Evolutionary conservation across 2,797 vertebrate genomes (phyloP), one percentile per base, ranked within the genome.

Genomic region (Hippoglossus hippoglossus): DNA sequence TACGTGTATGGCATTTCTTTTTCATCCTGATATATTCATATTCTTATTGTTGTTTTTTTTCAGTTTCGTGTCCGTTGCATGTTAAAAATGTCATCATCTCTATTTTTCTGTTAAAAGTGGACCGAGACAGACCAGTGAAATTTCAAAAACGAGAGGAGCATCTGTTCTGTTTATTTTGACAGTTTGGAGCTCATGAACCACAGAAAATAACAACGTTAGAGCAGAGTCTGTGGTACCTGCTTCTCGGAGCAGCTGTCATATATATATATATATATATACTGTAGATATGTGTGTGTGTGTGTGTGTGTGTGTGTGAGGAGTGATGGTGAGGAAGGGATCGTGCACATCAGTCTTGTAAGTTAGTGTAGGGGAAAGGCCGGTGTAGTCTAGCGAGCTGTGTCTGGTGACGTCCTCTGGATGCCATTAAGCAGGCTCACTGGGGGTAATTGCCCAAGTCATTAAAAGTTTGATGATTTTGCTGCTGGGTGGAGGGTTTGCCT

Each of bases 361-460:
- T 76, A 68, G 73, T 51, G 59, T 53, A 68, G 67, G 31, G 47
- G 52, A 51, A 39, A 71, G 26, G 62, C 53, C 82, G 76, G 66
- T 86, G 73, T 69, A 84, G 83, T 80, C 83, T 66, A 75, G 68
- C 69, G 82, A 88, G 79, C 69, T 25, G 54, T 91, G 88, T 88
- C 80, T 91, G 79, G 89, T 89, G 89, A 94, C 85, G 85, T 94
- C 92, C 92, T 94, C 85, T 91, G 90, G 89, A 93, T 91, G 87
- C 89, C 90, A 94, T 95, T 94, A 94, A 92, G 90, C 92, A 84
- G 84, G 89, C 93, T 92, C 92, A 92, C 91, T 87, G 87, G 92
- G 92, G 92, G 90, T 95, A 94, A 95, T 94, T 94, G 93, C 93
- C 87, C 92, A 93, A 94, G 91, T 95, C 94, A 94, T 95, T 94